Base-by-base conservation (phyloP, 2,113 vertebrate genomes). In the Pygathrix nemaeus region DNA sequence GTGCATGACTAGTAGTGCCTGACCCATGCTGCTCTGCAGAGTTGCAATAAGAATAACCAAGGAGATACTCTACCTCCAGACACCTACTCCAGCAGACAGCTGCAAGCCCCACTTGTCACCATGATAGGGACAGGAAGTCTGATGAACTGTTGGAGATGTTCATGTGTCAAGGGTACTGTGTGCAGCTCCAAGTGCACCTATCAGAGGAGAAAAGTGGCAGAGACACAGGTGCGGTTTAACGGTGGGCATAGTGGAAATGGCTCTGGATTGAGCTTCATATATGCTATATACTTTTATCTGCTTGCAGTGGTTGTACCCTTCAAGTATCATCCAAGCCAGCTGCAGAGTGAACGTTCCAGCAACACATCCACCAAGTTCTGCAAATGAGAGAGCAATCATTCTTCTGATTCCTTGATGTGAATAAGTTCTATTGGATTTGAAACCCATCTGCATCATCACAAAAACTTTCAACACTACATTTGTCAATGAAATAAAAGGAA, bases 401-500 rank as follows among this genome's bases (percentile, higher is more conserved):
- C 55, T 90, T 88, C 95, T 6, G 38, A 89, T 32, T 68, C 73
- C 52, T 64, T 79, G 93, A 79, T 5, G 0, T 64, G 94, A 90
- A 5, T 73, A 82, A 57, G 70, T 85, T 88, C 93, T 61, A 13
- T 12, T 93, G 95, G 79, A 64, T 88, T 82, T 57, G 78, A 96
- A 90, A 96, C 72, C 45, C 66, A 88, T 38, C 61, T 48, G 35
- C 84, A 72, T 84, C 78, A 96, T 96, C 84, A 78, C 95, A 72
- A 88, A 97, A 80, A 92, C 59, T 90, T 92, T 93, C 85, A 95
- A 92, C 81, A 94, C 94, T 73, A 73, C 84, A 96, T 84, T 92
- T 82, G 85, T 97, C 96, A 94, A 59, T 68, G 88, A 82, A 90
- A 85, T 93, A 25, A 95, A 94, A 94, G 75, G 73, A 94, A 96